Percentiles rank a stretch among this genome's conserved stretches.
These are phyloP conservation scores for Piaya cayana DNA, from an alignment of 2,113 vertebrate species.

Conservation along the genomic window DNA sequence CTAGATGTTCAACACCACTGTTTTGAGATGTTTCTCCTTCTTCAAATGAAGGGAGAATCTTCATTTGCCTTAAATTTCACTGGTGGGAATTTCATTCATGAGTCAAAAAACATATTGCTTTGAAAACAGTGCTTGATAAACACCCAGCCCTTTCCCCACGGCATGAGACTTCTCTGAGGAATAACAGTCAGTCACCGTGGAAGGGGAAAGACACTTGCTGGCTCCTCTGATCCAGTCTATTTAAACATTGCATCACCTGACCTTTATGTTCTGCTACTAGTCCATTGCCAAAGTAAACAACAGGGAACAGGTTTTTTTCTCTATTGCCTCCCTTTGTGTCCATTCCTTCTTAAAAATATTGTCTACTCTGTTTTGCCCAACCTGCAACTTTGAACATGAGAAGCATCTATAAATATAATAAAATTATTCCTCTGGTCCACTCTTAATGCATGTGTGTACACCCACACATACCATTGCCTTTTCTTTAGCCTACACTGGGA, in stretches of 20 bases:
- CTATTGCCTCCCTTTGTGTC: background rate
- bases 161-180: background rate
- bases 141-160: background rate
- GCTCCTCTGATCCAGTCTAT: background rate
- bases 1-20: background rate
- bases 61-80: background rate
- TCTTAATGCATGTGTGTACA: background rate
- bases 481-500: background rate
- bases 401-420: background rate
- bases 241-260: background rate
- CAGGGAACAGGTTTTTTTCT: background rate
- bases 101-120: background rate
- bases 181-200: fast-evolving
- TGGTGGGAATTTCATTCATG: background rate
- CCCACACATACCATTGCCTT: background rate
- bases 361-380: background rate
- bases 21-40: background rate
- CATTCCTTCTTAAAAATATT: background rate
- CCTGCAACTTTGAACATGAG: background rate
- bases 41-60: background rate
- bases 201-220: background rate
- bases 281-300: background rate
- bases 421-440: background rate
- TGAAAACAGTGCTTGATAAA: background rate
- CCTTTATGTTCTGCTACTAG: background rate